phyloP scores from a whole-genome alignment of 2,888 invertebrate genomes.

The Perdita meconis region DNA sequence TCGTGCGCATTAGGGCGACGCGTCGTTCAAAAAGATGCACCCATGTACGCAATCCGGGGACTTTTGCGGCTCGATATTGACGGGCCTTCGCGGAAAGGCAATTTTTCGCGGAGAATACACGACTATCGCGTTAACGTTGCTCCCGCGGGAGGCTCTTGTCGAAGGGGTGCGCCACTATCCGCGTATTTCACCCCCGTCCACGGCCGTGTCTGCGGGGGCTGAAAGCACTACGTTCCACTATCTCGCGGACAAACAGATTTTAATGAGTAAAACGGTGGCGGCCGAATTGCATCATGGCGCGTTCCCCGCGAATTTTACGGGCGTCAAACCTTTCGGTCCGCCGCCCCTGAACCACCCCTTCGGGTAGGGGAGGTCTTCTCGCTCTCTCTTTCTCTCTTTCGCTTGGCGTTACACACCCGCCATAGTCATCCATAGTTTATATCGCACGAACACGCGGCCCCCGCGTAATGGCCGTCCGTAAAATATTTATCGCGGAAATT shows the following conservation, averaged over 20 bases:
- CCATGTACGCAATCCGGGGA: neutral
- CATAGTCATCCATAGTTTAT: slow-evolving; percentile 71
- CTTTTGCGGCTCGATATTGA: slow-evolving; percentile 33
- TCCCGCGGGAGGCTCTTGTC: slow-evolving; percentile 59
- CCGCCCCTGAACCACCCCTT: slow-evolving; percentile 32
- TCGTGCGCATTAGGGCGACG: slow-evolving; percentile 15
- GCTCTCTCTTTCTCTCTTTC: slow-evolving; percentile 66
- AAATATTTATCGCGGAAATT: slow-evolving; percentile 82
- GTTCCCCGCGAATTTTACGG: slow-evolving; percentile 73
- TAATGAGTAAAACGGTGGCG: slow-evolving; percentile 83
- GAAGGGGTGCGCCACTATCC: slow-evolving; percentile 61
- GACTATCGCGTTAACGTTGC: slow-evolving; percentile 69
- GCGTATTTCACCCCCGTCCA: slow-evolving; percentile 25
- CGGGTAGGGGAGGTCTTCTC: slow-evolving; percentile 74
- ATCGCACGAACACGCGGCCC: slow-evolving; percentile 68
- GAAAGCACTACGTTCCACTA: slow-evolving; percentile 59
- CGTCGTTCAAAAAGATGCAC: slow-evolving; percentile 1
- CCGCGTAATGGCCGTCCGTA: slow-evolving; percentile 79
- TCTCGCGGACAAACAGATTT: slow-evolving; percentile 86
- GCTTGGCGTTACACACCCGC: slow-evolving; percentile 66
- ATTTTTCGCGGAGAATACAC: slow-evolving; percentile 65
- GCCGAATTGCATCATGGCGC: slow-evolving; percentile 63
- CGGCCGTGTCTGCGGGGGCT: slow-evolving; percentile 23
- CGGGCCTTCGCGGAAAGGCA: slow-evolving; percentile 54
- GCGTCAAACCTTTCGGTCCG: slow-evolving; percentile 70